A percentile compares a stretch with the other conserved stretches of the same genome.
These are phyloP conservation scores for Prunella strophiata DNA, from an alignment of 2,797 vertebrate genomes.

Conservation along the genomic window DNA sequence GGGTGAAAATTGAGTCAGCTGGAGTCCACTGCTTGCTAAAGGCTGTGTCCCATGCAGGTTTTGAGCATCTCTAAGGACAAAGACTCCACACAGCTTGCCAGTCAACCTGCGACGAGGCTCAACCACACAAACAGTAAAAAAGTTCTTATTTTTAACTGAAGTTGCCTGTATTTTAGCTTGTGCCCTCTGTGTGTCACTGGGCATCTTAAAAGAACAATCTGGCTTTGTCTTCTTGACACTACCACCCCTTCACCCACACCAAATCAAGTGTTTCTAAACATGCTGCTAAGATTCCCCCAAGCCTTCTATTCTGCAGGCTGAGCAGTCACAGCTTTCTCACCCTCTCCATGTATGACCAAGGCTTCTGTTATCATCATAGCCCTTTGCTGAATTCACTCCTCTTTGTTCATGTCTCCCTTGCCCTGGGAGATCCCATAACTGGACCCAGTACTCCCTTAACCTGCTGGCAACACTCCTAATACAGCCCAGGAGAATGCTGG, in stretches of 20 bases:
- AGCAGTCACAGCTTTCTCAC: background rate
- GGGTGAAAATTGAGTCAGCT: background rate
- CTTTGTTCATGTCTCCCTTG: background rate
- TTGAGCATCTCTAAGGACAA: background rate
- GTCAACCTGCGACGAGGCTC: accelerated
- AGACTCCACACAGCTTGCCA: background rate
- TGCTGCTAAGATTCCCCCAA: background rate
- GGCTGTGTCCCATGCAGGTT: background rate
- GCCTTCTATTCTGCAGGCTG: background rate
- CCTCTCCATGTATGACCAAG: accelerated
- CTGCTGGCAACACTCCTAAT: background rate
- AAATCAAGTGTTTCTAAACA: background rate
- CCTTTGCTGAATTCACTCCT: background rate
- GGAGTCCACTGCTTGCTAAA: background rate
- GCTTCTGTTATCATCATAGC: accelerated
- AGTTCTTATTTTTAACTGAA: background rate
- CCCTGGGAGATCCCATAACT: background rate
- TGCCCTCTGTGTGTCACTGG: background rate
- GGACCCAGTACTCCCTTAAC: background rate
- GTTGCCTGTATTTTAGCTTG: background rate
- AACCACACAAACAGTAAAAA: background rate
- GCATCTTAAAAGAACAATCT: background rate
- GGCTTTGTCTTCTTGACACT: background rate
- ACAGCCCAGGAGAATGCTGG: background rate
- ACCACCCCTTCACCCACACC: background rate